Base-by-base conservation (phyloP, 1,140 invertebrate genomes). In the Drosophila repletoides region DNA sequence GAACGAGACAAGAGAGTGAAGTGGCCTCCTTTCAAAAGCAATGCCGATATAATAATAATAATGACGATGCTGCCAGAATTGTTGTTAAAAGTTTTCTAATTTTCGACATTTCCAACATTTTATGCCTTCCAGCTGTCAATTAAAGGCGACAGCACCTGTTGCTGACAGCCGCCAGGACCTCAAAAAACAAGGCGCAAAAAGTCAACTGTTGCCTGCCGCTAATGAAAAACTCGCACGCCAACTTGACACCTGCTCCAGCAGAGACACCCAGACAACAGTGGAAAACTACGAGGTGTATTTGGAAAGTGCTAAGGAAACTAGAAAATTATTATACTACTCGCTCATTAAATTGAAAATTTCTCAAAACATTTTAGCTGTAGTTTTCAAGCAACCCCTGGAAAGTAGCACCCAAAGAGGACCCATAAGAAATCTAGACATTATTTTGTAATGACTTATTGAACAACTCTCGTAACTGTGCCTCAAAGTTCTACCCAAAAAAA, bases 61-160 rank as follows among this genome's bases (percentile, higher is more conserved):
- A 74, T 75, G 75, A 67, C 59, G 65, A 84, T 22, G 51, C 26
- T 34, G 64, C 43, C 14, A 31, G 38, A 59, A 77, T 81, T 84
- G 80, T 80, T 86, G 80, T 86, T 80, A 86, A 86, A 87, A 86
- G 81, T 86, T 86, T 86, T 86, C 81, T 86, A 87, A 86, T 86
- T 86, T 87, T 80, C 80, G 72, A 86, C 80, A 81, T 87, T 86
- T 86, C 72, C 46, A 86, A 77, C 68, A 80, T 86, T 80, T 86
- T 72, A 86, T 87, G 80, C 72, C 81, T 80, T 61, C 72, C 63
- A 87, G 81, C 80, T 86, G 80, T 87, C 80, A 86, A 86, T 87
- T 80, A 87, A 86, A 76, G 75, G 72, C 80, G 59, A 72, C 80
- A 64, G 67, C 80, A 86, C 80, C 80, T 86, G 80, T 86, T 86